Evolutionary conservation across 1,140 invertebrate genomes (phyloP), one percentile per base, ranked within the genome.

Genomic region (Trichoplusia ni): DNA sequence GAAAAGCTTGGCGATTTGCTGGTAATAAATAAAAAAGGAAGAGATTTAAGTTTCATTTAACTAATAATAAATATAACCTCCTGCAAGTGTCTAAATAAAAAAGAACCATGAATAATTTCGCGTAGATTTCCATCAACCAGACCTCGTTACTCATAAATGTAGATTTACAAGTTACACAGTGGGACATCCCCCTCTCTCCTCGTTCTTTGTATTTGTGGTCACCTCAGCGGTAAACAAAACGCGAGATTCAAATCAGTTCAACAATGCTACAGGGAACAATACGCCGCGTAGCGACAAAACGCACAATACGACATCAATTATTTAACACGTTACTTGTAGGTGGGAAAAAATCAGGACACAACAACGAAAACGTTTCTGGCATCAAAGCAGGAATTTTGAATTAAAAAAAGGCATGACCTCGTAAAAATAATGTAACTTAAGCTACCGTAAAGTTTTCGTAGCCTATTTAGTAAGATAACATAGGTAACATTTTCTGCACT

Each of bases 161-260:
- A n/a, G n/a, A n/a, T n/a, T 18, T 5, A 40, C 4, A 40, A 16
- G n/a, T 16, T 40, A 37, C 38, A 16, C 25, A 29, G 1, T n/a
- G n/a, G n/a, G n/a, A n/a, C n/a, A 31, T 44, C 8, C 9, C 4
- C 37, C 0, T 2, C n/a, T 23, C 1, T n/a, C n/a, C n/a, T n/a
- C n/a, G n/a, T n/a, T n/a, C n/a, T n/a, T n/a, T n/a, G n/a, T n/a
- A n/a, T n/a, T 29, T 9, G 18, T 40, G 13, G 54, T 42, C 54
- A 58, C 54, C 14, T 27, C 5, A 29, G 23, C 9, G 19, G 16
- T 38, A 44, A 42, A 58, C 54, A 58, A 58, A 58, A 58, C 54
- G 54, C 54, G 54, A 58, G 54, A 58, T 58, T 58, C 54, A 58
- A 58, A 58, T 58, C 54, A 58, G 37, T 58, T 44, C 54, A 58